Base-by-base conservation (phyloP, 2,888 invertebrate species). In the Nowickia ferox region DNA sequence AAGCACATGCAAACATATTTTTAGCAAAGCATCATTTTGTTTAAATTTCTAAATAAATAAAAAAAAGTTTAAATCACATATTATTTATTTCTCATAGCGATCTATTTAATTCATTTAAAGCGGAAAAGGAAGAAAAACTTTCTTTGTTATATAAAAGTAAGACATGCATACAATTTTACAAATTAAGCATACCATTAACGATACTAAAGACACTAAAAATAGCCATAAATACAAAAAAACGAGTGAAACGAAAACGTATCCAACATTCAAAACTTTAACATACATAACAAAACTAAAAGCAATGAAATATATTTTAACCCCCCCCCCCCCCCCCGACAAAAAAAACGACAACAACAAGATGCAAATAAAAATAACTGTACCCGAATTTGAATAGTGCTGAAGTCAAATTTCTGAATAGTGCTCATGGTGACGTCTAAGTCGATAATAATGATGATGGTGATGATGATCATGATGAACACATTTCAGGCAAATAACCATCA, bases 81-180 rank as follows among this genome's bases (percentile, higher is more conserved):
- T 10, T 5, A 61, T 40, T 61, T 40, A 38, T 61, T 61, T 42
- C 17, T 1, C 13, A n/a, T 61, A 17, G 17, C 22, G 38, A 42
- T 51, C 9, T 44, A 6, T 59, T 51, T 40, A 65, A 63, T 72
- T 65, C 65, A 57, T 81, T 42, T 61, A 53, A 75, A 9, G 48
- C 88, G 90, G 90, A 90, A 90, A 88, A 90, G 90, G 90, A 90
- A 90, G 90, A 61, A 90, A 90, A 90, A 87, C 88, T 90, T 90
- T 89, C 89, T 78, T 65, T 63, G 44, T 66, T 59, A 51, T 9
- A 6, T 30, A 30, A 66, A 55, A 17, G 53, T 13, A 72, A 59
- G 65, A 40, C 22, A 74, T 78, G 22, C 68, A 80, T 79, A 81
- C 22, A 61, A 22, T 63, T 79, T 44, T 0, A 13, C 53, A 74